Conservation (phyloP, 2,888 invertebrate species). For the Hyposoter dolosus region DNA sequence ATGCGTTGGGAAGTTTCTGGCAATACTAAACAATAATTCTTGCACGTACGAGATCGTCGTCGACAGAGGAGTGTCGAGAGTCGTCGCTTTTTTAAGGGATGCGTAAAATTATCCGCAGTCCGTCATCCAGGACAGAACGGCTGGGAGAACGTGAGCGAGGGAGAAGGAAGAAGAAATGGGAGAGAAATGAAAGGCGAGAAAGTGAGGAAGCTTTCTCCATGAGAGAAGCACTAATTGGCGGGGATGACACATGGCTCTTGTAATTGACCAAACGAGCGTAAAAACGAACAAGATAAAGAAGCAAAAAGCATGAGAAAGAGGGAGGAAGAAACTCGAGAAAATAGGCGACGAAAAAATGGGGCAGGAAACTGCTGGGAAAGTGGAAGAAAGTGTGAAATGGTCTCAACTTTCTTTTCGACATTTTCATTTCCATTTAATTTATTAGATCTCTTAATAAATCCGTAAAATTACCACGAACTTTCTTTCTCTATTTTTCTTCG, state of each 20-base stretch:
- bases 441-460: constrained; percentile 44
- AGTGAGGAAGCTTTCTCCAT: constrained; percentile 72
- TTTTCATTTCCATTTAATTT: not conserved
- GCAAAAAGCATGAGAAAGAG: not conserved
- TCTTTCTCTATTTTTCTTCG: not conserved
- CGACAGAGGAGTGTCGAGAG: constrained; percentile 64
- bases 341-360: constrained; percentile 19
- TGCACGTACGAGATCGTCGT: constrained; percentile 71
- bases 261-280: constrained; percentile 83
- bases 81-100: constrained; percentile 67
- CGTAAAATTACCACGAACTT: constrained; percentile 32
- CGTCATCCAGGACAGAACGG: constrained; percentile 70
- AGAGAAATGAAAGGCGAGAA: constrained; percentile 58
- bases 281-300: constrained; percentile 50
- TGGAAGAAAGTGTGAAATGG: constrained; percentile 37
- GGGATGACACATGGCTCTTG: constrained; percentile 82
- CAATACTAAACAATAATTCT: constrained; percentile 52
- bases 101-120: constrained; percentile 81
- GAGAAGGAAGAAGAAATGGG: constrained; percentile 38
- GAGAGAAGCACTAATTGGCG: constrained; percentile 81
- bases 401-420: constrained; percentile 3
- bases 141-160: constrained; percentile 28
- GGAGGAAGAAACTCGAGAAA: constrained; percentile 2
- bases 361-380: constrained; percentile 26
- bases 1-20: constrained; percentile 1